These are phyloP conservation scores for Neolamprologus caudopunctatus DNA, from an alignment of 2,113 vertebrate species.

Conservation along the genomic window DNA sequence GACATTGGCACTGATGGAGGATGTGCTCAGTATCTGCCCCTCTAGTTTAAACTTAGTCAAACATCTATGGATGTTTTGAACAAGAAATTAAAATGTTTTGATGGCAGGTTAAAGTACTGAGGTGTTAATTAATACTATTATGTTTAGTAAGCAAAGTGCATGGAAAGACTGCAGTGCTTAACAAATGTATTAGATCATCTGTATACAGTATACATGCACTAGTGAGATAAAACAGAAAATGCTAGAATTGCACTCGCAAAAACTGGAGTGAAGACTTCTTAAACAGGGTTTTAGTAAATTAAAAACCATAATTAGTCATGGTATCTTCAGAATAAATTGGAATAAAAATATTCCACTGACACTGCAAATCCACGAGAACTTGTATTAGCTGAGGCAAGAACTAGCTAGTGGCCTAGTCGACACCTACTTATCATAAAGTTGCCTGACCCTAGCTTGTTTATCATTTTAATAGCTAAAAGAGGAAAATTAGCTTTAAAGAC, in stretches of 20 bases:
- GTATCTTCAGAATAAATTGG: not conserved
- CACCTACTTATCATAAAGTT: not conserved
- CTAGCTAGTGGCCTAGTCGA: not conserved
- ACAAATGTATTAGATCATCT: not conserved
- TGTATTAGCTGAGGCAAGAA: not conserved
- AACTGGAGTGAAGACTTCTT: not conserved
- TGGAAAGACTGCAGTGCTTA: not conserved
- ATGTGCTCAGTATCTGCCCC: not conserved
- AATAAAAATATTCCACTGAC: not conserved
- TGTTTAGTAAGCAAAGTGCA: not conserved
- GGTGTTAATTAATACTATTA: not conserved
- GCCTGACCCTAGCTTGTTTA: not conserved
- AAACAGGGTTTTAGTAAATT: not conserved
- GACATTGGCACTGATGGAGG: not conserved
- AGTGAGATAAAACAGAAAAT: not conserved
- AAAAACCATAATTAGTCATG: not conserved
- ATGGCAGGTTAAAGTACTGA: not conserved
- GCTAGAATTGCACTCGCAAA: not conserved
- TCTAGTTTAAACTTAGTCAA: not conserved
- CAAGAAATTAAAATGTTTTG: not conserved
- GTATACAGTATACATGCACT: not conserved
- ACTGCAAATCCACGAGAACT: not conserved
- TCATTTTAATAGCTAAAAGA: not conserved
- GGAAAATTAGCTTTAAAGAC: not conserved
- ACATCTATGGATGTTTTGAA: not conserved